Evolutionary conservation across 2,797 vertebrate genomes (phyloP), one percentile per base, ranked within the genome.

Genomic region (Acrossocheilus wenchowensis): DNA sequence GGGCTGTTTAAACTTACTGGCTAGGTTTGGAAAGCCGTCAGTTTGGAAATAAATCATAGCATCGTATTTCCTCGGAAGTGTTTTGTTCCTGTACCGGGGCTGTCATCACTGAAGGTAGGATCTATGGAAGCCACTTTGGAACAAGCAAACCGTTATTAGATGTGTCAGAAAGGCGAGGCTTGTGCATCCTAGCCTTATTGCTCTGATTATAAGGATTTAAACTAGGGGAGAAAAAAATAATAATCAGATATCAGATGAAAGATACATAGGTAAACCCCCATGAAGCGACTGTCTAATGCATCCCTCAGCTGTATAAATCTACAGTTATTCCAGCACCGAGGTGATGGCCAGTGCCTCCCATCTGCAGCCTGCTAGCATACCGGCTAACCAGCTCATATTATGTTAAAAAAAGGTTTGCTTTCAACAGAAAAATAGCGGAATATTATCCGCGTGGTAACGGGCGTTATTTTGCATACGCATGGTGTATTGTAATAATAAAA

Each of bases 91-190:
- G 90, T 89, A 86, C 90, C 87, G 90, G 92, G 92, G 90, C 92
- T 91, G 92, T 90, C 91, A 93, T 91, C 90, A 89, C 79, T 78
- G 88, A 89, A 93, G 87, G 89, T 92, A 92, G 93, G 94, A 93
- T 94, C 88, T 54, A 93, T 92, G 87, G 81, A 72, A 72, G 73
- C 86, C 87, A 69, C 80, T 87, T 86, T 87, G 68, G 83, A 89
- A 54, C 45, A 74, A 91, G 89, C 39, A 85, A 68, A 87, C 83
- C 39, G 85, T 86, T 81, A 83, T 79, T 92, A 92, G 93, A 91
- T 69, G 85, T 92, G 92, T 92, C 93, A 87, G 64, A 64, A 66
- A 86, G 84, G 87, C 84, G 87, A 86, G 87, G 87, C 69, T 41
- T 78, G 26, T 41, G 43, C 78, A 41, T 82, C 52, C 21, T 36